Conservation (phyloP, 2,113 vertebrate genomes). For the Pelecanus crispus region DNA sequence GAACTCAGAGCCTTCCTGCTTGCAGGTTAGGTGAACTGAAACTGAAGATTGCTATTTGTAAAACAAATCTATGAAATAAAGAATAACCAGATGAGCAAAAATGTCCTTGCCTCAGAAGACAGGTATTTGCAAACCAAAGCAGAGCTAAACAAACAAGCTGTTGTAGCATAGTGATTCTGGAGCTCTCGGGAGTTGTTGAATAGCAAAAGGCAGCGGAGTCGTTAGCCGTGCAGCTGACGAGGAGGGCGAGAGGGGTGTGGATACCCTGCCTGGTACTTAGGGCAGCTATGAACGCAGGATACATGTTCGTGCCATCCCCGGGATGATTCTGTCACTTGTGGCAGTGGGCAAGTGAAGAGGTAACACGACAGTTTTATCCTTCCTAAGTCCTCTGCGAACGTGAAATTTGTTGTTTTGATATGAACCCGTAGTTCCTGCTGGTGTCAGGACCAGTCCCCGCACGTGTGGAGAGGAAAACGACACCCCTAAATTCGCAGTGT, state of each 20-base stretch:
- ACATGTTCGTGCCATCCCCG: accelerated
- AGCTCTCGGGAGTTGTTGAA: not conserved
- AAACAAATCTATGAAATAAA: not conserved
- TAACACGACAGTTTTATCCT: not conserved
- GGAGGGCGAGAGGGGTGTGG: not conserved
- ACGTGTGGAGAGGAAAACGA: not conserved
- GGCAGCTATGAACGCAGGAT: not conserved
- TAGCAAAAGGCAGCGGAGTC: not conserved
- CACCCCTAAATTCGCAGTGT: not conserved
- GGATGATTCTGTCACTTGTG: not conserved
- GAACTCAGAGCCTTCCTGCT: not conserved
- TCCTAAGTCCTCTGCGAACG: not conserved
- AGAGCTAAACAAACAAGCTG: not conserved
- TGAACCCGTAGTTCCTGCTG: not conserved
- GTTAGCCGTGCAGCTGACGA: not conserved
- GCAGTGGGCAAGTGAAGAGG: not conserved
- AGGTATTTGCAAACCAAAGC: not conserved
- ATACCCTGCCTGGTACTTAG: not conserved
- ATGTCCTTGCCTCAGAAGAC: not conserved
- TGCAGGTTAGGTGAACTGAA: not conserved
- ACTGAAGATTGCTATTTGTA: not conserved
- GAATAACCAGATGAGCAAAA: not conserved
- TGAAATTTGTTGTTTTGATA: not conserved
- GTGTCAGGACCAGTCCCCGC: not conserved
- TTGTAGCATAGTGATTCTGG: not conserved